These are phyloP conservation scores for Takifugu ocellatus DNA, from an alignment of 2,797 vertebrate species.

Conservation along the genomic window DNA sequence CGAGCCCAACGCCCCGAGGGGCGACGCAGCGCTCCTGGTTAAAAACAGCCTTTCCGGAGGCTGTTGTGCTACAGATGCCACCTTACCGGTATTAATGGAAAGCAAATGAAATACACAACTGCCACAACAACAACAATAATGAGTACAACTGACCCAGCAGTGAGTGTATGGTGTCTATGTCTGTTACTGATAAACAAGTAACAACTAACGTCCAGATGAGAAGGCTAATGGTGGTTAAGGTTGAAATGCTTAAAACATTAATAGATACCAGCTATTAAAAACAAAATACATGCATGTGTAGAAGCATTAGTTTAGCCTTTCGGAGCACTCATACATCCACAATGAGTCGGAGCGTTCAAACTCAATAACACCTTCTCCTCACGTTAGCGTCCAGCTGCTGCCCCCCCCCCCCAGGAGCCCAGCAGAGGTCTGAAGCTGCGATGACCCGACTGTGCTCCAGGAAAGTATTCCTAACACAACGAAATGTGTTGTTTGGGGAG, in stretches of 20 bases:
- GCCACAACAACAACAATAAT: slow-evolving; percentile 72
- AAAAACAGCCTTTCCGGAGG: slow-evolving; percentile 72
- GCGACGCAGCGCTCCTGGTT: slow-evolving; percentile 25
- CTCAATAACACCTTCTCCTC: slow-evolving; percentile 74
- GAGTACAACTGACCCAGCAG: slow-evolving; percentile 99
- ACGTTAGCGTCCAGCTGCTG: background rate
- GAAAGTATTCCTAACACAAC: too few species aligned
- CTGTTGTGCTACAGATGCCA: slow-evolving; percentile 71
- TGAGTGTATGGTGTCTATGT: slow-evolving; percentile 87
- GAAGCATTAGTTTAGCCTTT: slow-evolving; percentile 85
- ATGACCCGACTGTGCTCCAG: background rate
- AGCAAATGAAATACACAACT: slow-evolving; percentile 65
- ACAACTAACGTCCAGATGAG: slow-evolving; percentile 83
- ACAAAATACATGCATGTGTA: slow-evolving; percentile 82
- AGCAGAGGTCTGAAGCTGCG: background rate
- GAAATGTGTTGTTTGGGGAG: background rate
- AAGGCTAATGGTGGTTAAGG: slow-evolving; percentile 87
- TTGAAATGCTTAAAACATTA: slow-evolving; percentile 90
- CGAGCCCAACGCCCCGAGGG: background rate
- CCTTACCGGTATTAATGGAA: slow-evolving; percentile 74
- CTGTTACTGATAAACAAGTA: slow-evolving; percentile 89
- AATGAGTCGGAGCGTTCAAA: slow-evolving; percentile 39
- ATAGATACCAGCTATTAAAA: slow-evolving; percentile 99
- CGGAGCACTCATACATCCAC: slow-evolving; percentile 81
- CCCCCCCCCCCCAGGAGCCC: background rate